A percentile compares a stretch with the other conserved stretches of the same genome.
Conservation (phyloP, 2,113 vertebrate genomes). For the Hippoglossus stenolepis region DNA sequence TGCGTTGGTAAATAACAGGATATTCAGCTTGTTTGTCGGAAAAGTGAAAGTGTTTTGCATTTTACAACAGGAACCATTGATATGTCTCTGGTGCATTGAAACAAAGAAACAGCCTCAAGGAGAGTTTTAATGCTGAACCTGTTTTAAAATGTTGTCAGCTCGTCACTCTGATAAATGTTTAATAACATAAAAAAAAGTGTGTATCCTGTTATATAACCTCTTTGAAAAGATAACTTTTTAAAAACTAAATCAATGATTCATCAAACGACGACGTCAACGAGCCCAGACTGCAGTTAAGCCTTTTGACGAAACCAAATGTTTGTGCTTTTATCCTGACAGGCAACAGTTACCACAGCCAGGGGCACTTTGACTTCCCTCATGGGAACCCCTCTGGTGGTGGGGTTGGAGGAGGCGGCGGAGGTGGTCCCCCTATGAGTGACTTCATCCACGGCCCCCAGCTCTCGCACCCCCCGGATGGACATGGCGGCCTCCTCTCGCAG, state of each 20-base stretch:
- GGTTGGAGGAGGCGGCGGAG: constrained; percentile 58
- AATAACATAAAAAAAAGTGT: constrained; percentile 3
- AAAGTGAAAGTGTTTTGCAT: constrained; percentile 31
- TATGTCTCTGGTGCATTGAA: constrained; percentile 35
- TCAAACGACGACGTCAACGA: background rate
- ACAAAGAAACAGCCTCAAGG: constrained; percentile 47
- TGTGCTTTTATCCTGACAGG: constrained; percentile 80
- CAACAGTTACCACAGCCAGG: constrained; percentile 96
- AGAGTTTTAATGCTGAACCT: constrained; percentile 38
- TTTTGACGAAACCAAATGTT: constrained; percentile 2
- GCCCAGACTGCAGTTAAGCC: constrained; percentile 1
- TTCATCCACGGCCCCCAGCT: constrained; percentile 99
- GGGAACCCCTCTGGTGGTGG: constrained; percentile 89
- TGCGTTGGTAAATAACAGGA: constrained; percentile 18
- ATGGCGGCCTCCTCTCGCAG: constrained; percentile 91
- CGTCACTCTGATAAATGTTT: constrained; percentile 44
- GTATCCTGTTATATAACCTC: constrained; percentile 22
- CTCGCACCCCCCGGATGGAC: constrained; percentile 96
- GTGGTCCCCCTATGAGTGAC: constrained; percentile 91
- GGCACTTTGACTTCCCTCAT: constrained; percentile 97
- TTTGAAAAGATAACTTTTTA: constrained; percentile 28
- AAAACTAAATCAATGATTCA: constrained; percentile 5
- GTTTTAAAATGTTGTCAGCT: constrained; percentile 36
- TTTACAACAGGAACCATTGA: constrained; percentile 31
- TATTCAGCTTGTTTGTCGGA: constrained; percentile 26